These are phyloP conservation scores for Amphiprion percula DNA, from an alignment of 2,113 vertebrate species.

Conservation along the genomic window DNA sequence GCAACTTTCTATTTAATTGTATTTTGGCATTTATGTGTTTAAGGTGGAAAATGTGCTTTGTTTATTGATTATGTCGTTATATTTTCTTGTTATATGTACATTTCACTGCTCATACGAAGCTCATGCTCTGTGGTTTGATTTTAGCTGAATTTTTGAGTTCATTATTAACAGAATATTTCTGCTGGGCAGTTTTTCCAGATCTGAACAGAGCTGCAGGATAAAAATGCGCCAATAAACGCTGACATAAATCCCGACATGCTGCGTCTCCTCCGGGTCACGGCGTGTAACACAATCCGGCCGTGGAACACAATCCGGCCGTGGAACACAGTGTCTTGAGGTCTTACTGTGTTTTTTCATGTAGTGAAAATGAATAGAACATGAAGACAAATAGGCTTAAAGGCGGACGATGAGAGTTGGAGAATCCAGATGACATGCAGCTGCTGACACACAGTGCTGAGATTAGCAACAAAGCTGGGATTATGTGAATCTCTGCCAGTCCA, in stretches of 20 bases:
- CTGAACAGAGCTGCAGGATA: background rate
- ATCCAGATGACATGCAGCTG: conserved; percentile 61
- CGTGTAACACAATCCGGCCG: conserved; percentile 17
- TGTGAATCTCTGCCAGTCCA: conserved; percentile 32
- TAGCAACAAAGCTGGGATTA: conserved; percentile 76
- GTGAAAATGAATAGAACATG: conserved; percentile 45
- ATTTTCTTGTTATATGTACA: too few species aligned
- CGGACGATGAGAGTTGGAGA: conserved; percentile 14
- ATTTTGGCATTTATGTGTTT: too few species aligned
- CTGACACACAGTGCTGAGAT: conserved; percentile 61
- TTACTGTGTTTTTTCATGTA: conserved; percentile 23
- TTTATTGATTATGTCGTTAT: too few species aligned
- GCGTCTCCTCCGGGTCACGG: background rate
- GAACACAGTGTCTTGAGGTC: conserved; percentile 41
- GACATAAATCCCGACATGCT: background rate
- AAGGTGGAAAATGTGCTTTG: too few species aligned
- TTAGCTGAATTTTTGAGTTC: too few species aligned
- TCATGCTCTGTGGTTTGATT: too few species aligned
- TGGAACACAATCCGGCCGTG: conserved; percentile 9
- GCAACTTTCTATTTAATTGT: too few species aligned
- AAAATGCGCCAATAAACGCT: background rate
- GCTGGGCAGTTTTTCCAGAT: background rate
- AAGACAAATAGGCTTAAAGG: conserved; percentile 57
- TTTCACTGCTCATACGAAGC: too few species aligned
- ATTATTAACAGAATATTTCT: too few species aligned